phyloP scores from a whole-genome alignment of 2,113 vertebrate genomes.

The Vulpes lagopus region DNA sequence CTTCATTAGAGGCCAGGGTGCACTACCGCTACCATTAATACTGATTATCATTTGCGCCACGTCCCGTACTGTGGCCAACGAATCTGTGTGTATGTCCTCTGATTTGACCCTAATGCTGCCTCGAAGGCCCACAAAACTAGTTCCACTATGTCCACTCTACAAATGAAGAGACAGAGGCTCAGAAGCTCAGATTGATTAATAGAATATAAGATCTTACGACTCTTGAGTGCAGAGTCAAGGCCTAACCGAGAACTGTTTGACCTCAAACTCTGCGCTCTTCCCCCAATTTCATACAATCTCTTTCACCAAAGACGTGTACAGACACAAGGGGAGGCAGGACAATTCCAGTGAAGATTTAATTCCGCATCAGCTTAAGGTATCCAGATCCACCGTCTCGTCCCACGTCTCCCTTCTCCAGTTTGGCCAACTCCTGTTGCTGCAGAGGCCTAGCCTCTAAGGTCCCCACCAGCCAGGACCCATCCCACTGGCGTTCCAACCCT shows the following conservation, averaged over 20 bases:
- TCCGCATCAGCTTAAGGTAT: neutral
- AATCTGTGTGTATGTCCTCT: neutral
- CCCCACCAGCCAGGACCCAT: neutral
- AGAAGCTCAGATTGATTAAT: neutral
- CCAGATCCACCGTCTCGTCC: neutral
- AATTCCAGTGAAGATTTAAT: neutral
- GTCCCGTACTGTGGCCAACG: neutral
- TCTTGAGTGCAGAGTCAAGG: neutral
- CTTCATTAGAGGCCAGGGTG: neutral
- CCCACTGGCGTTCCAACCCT: neutral
- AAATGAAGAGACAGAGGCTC: neutral
- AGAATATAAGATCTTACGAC: neutral
- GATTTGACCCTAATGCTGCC: neutral
- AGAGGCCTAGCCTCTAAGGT: neutral
- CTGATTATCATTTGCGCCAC: neutral
- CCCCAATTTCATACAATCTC: neutral
- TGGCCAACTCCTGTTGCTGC: neutral
- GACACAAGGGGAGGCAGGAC: no score
- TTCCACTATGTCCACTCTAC: neutral
- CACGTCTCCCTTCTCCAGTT: fast-evolving
- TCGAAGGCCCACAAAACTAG: no score
- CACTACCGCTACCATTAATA: neutral
- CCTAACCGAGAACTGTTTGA: neutral
- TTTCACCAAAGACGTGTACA: neutral
- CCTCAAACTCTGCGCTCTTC: neutral